Base-by-base conservation (phyloP, 1,140 invertebrate genomes). In the Aphaenogaster ashmeadi region DNA sequence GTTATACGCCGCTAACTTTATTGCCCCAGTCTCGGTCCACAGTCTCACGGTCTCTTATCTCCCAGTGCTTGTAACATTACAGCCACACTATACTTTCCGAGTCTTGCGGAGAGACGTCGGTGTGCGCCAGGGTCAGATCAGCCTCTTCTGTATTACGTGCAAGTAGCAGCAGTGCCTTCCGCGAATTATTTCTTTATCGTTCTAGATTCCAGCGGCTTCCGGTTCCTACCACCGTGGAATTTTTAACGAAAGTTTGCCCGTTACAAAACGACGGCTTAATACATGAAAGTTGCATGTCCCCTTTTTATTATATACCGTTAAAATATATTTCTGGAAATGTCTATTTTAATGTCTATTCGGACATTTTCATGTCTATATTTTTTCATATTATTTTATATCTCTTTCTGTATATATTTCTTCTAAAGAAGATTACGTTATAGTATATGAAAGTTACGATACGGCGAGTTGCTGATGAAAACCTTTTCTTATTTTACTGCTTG, bases 31-130 rank as follows among this genome's bases (percentile, higher is more conserved):
- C 38, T 75, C 56, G 38, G 44, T 38, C 69, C 69, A 50, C 33
- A 58, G 75, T 87, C 79, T 66, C 66, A 58, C 83, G 74, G 50
- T 78, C 75, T 58, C 85, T 89, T 90, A 90, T 90, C 86, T 90
- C 66, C 27, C 11, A 13, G 33, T 60, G 27, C 71, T 87, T 79
- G 87, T 64, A 78, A 77, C 69, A 71, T 47, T 52, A 74, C 74
- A 21, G 52, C 72, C 71, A 69, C 66, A 56, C 86, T 87, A 84
- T 90, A 89, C 60, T 66, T 79, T 79, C 85, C 50, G 58, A 56
- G 80, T 52, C 41, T 75, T 21, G 18, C 79, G 47, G 27, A 69
- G 60, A 80, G 33, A 60, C 72, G 77, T 36, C 38, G 66, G 47
- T 64, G 75, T 52, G 41, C 13, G 27, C 64, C 41, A 47, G 47